Evolutionary conservation across 2,888 invertebrate genomes (phyloP), one percentile per base, ranked within the genome.

Genomic region (Tinea pellionella): DNA sequence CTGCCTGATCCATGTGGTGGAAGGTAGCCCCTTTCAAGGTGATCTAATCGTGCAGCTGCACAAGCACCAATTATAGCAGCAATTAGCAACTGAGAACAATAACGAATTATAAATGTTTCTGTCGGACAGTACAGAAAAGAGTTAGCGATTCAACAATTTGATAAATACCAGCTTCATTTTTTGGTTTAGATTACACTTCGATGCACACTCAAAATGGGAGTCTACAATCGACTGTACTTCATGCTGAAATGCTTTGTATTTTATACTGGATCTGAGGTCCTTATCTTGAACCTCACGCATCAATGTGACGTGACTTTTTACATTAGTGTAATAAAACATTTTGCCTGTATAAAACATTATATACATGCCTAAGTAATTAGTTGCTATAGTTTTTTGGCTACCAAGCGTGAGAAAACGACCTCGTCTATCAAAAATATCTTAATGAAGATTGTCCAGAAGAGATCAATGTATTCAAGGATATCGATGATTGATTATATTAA

Each of bases 1-100:
- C 19, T 65, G 11, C 63, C 64, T 18, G 64, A 65, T 8, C 65
- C 62, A 62, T 66, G 70, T 6, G 86, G 86, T 6, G 86, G 86
- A 1, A 86, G 79, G 71, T 86, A 84, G 19, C 73, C 68, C 47
- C 82, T 77, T 64, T 87, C 83, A 1, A 87, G 71, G 30, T 83
- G 78, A 62, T 87, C 86, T 56, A 87, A 65, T 12, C 86, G 84
- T 32, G 70, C 86, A 41, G 83, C 83, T 0, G 80, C 67, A 64
- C 75, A 71, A 51, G 78, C 76, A 59, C 82, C 74, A 62, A 87
- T 66, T 9, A 85, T 69, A 60, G 79, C 70, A 62, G 82, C 80
- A 32, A 81, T 65, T 51, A 85, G 71, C 64, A 86, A 76, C 86
- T 86, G 70, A 12, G 66, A 65, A 61, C n/a, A 18, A 53, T 16